Evolutionary conservation across 2,888 invertebrate species (phyloP), one percentile per base, ranked within the genome.

Genomic region (Phyto melanocephala): DNA sequence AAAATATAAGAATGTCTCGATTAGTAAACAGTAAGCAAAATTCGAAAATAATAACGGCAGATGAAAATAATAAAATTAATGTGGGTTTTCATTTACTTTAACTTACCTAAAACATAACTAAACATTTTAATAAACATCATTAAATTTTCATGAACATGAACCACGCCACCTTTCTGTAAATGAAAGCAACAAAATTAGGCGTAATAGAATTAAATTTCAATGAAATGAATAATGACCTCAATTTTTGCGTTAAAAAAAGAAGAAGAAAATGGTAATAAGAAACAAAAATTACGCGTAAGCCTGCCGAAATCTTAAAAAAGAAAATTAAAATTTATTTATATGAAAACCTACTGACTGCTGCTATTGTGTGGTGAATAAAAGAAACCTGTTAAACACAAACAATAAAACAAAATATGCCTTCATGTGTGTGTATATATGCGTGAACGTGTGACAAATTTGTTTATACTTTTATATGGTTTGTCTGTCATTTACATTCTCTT

Each of bases 211-310:
- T 10, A 76, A 71, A 77, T 68, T 81, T 63, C 60, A 65, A 76
- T 71, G 22, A 58, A 70, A 71, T 80, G 60, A 77, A 77, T 62
- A 47, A 67, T 81, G 77, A 77, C 67, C 71, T 47, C 72, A 77
- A 72, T 76, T 81, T 71, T 40, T 28, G 3, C 6, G 6, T 28
- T n/a, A n/a, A n/a, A n/a, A n/a, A n/a, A n/a, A n/a, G 28, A 6
- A 6, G 28, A 6, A 6, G 6, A 28, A 28, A 28, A 28, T 28
- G 3, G 6, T 5, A 28, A 3, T 6, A 28, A 28, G 3, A 28
- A 28, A 6, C 28, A 28, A 6, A 3, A 28, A 5, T 28, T 28
- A 28, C 3, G 42, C 17, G 28, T 6, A 20, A 47, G 68, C 17
- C 37, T 37, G 40, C 20, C 15, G 28, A 22, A 4, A 28, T 28